Percentiles rank a stretch among this genome's conserved stretches.
phyloP scores from a whole-genome alignment of 2,113 vertebrate genomes.

The Rattus rattus region DNA sequence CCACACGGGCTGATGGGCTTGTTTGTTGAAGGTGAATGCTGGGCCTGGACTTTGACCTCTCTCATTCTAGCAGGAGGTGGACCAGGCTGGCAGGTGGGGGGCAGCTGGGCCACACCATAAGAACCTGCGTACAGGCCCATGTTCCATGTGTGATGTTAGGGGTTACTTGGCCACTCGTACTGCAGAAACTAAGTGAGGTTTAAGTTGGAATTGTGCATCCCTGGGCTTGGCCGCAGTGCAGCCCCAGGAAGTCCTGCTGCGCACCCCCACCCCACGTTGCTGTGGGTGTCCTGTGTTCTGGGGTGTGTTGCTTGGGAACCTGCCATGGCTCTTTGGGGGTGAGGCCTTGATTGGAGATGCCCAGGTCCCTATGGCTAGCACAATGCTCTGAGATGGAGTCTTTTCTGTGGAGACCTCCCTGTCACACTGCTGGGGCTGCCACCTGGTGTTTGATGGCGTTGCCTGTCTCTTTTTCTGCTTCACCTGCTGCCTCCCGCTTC shows the following conservation, averaged over 20 bases:
- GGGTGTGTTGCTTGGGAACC: neutral
- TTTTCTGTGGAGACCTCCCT: neutral
- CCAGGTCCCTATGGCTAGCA: neutral
- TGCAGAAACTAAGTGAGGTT: neutral
- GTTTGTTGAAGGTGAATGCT: neutral
- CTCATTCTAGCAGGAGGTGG: neutral
- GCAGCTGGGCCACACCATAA: neutral
- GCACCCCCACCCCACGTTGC: neutral
- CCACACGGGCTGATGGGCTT: neutral
- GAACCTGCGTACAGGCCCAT: no score
- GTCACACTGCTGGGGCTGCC: neutral
- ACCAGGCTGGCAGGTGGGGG: neutral
- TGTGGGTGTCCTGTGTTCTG: neutral
- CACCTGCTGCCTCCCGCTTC: constrained; percentile 63
- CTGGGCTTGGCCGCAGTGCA: accelerated
- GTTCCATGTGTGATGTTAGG: neutral
- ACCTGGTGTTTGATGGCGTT: neutral
- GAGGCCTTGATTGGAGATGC: neutral
- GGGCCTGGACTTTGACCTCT: neutral
- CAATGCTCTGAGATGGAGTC: neutral
- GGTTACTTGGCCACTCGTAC: neutral
- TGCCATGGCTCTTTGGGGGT: neutral
- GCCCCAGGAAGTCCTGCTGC: neutral
- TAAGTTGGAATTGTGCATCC: neutral
- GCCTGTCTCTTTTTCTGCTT: constrained; percentile 28